Base-by-base conservation (phyloP, 2,797 vertebrate genomes). In the Eurystomus glaucurus region DNA sequence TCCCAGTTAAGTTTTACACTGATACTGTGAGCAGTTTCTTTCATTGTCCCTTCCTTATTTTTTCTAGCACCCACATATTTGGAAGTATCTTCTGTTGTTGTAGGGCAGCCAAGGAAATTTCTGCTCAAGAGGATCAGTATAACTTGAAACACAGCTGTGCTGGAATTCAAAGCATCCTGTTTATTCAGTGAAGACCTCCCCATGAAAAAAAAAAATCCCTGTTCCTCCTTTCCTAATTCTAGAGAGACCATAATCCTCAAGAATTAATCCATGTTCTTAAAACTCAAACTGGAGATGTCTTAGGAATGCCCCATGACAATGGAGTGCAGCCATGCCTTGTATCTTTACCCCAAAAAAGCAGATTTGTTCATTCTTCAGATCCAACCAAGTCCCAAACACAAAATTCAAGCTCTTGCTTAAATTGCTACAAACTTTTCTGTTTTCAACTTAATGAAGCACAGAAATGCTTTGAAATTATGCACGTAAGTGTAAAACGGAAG, bases 51-150 rank as follows among this genome's bases (percentile, higher is more conserved):
- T 64, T 84, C 54, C 29, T 70, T 81, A 78, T 19, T 78, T 88
- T 55, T 90, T 64, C 52, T 75, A 81, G 45, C 14, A 82, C 16
- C 4, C 14, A 76, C 45, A 74, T 23, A 83, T 29, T 71, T 71
- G 28, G 26, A 84, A 54, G 58, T n/a, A 71, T 81, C 7, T 74
- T 68, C 52, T 35, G 10, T 28, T 65, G 33, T 4, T 65, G 68
- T 31, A 92, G 70, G 55, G 25, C 79, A 88, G 64, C 23, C 76
- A 83, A 69, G 29, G 68, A 74, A 80, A 93, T 66, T 72, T 83
- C 43, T 85, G 58, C 33, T 88, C 46, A 92, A 80, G 79, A 94
- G 17, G 26, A 88, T 92, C 55, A 90, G 12, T 82, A 50, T 61
- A 61, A 82, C 71, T 50, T 90, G 41, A 85, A 94, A 81, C n/a